Base-by-base conservation (phyloP, 2,113 vertebrate genomes). In the Pygoscelis adeliae region DNA sequence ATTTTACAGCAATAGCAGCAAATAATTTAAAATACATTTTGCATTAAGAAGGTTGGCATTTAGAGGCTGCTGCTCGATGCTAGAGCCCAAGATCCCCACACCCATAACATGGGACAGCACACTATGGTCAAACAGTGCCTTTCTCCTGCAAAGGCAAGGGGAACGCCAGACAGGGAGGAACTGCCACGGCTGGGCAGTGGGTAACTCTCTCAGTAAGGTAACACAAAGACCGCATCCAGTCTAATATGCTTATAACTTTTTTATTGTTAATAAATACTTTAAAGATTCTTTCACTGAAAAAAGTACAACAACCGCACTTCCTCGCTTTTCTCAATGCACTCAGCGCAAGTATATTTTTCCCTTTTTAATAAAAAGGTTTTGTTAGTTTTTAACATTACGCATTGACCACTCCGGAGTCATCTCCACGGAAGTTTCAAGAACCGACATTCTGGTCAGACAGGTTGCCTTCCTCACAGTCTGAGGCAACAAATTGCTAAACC, bases 301-400 rank as follows among this genome's bases (percentile, higher is more conserved):
- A 83, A 80, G 12, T 9, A 55, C 4, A 70, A 7, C 10, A 69
- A 44, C 6, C 42, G 10, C 15, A 56, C 22, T 29, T 52, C 20
- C 34, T 55, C 0, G 0, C 67, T 74, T 26, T 62, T 29, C n/a
- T 56, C 19, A 36, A n/a, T 1, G 1, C 0, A 0, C 26, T 84
- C 40, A 67, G 30, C 5, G 0, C 5, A 36, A 40, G 20, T 26
- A 1, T 8, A 1, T 15, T 85, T 63, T 71, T 20, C 14, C 56
- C 9, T 70, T 86, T 70, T 56, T 6, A 58, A 29, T 2, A 11
- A 44, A 47, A 61, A 53, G 10, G 1, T 21, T 40, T 53, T n/a
- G 26, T 53, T 47, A 55, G 26, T 34, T 89, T 91, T 86, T 58
- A 83, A 30, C 9, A 11, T 47, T 17, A 38, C 25, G 38, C 2